A percentile compares a stretch with the other conserved stretches of the same genome.
These are phyloP conservation scores for Dendrocincla tyrannina DNA, from an alignment of 2,797 vertebrate genomes.

Conservation along the genomic window DNA sequence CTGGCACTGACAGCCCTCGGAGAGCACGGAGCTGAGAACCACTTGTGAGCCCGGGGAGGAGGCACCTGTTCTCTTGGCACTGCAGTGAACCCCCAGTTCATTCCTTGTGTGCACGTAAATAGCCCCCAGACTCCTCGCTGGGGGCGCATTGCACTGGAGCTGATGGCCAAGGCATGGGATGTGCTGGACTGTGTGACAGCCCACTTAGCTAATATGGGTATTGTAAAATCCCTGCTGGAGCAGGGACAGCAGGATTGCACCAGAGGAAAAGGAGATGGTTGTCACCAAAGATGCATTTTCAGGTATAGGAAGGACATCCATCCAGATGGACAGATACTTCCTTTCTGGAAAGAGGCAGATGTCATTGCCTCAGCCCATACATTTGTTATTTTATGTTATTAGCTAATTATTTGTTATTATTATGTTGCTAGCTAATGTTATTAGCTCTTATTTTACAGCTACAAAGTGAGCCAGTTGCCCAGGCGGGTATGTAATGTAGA, in stretches of 20 bases:
- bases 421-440: neutral
- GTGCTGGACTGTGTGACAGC: neutral
- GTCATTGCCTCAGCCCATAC: fast-evolving
- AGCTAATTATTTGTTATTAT: neutral
- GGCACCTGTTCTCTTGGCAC: slow-evolving; percentile 16
- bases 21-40: neutral
- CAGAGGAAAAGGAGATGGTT: neutral
- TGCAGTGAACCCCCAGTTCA: neutral
- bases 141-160: neutral
- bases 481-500: neutral
- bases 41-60: neutral
- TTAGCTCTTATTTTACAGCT: neutral
- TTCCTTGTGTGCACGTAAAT: neutral
- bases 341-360: neutral
- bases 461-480: neutral
- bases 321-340: neutral
- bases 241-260: neutral
- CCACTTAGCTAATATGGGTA: neutral
- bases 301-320: neutral
- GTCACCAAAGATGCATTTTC: neutral
- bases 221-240: neutral
- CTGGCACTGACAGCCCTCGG: neutral
- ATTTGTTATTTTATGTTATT: neutral
- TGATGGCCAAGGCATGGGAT: neutral
- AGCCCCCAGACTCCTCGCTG: fast-evolving